A percentile compares a stretch with the other conserved stretches of the same genome.
phyloP scores from a whole-genome alignment of 2,797 vertebrate species.

The Florisuga fusca region DNA sequence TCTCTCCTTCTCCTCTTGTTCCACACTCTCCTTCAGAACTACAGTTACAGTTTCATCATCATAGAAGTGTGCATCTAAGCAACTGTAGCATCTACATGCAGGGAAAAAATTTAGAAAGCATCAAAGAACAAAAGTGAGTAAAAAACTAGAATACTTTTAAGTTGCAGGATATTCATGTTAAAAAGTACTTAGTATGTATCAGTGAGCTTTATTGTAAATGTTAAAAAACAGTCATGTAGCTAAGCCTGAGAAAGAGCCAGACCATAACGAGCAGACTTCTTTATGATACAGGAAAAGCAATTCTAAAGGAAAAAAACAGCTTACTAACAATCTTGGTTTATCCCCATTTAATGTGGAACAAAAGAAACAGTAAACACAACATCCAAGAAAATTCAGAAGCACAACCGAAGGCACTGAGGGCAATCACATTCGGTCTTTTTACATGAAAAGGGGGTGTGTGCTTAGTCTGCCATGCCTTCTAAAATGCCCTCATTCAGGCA shows the following conservation, averaged over 20 bases:
- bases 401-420: neutral
- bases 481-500: neutral
- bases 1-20: conserved; percentile 84
- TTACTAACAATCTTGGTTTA: neutral
- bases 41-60: conserved; percentile 94
- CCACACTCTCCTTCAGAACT: conserved; percentile 84
- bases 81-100: conserved; percentile 85
- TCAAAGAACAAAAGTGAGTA: neutral
- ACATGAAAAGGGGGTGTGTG: neutral
- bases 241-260: neutral
- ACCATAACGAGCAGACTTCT: neutral
- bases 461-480: neutral
- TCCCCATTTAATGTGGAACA: neutral
- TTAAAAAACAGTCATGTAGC: neutral
- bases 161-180: neutral
- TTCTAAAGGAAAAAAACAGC: too few species aligned
- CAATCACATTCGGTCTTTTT: neutral
- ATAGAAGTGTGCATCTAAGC: conserved; percentile 94
- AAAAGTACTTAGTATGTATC: neutral
- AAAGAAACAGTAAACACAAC: neutral
- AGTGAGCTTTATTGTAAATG: neutral
- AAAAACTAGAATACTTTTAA: neutral
- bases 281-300: neutral
- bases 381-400: neutral
- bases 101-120: neutral